Conservation (phyloP, 2,888 invertebrate genomes). For the Neoscelio sp. region DNA sequence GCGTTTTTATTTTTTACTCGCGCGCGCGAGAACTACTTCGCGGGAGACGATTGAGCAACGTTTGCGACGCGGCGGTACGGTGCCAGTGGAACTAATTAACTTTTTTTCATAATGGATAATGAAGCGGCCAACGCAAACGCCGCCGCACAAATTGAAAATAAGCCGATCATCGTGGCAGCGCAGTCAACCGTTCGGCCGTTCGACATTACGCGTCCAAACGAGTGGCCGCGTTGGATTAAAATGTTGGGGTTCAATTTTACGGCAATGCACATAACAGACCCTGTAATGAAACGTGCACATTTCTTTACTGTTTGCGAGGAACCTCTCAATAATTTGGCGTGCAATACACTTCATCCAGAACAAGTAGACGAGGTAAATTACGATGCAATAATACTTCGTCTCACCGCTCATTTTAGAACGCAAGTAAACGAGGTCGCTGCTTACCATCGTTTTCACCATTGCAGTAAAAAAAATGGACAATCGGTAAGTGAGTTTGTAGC, state of each 20-base stretch:
- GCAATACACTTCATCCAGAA: neutral
- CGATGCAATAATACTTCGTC: neutral
- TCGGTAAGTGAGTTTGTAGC: neutral
- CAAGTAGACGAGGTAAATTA: neutral
- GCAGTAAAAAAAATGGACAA: neutral
- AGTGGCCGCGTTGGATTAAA: neutral
- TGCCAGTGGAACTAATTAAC: too few species aligned
- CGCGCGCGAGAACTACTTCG: too few species aligned
- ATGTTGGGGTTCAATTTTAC: neutral
- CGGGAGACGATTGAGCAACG: too few species aligned
- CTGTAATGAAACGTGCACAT: too few species aligned
- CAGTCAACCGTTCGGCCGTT: neutral
- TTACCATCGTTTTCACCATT: neutral
- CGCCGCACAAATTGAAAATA: too few species aligned
- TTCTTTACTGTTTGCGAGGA: too few species aligned
- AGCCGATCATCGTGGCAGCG: neutral
- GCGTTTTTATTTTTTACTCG: too few species aligned
- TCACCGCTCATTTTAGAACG: neutral
- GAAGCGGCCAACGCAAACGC: slow-evolving; percentile 1
- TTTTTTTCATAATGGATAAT: too few species aligned
- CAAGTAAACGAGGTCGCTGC: slow-evolving; percentile 6
- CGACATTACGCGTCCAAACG: too few species aligned
- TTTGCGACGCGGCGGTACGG: too few species aligned
- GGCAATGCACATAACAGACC: too few species aligned
- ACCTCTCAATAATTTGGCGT: neutral